Evolutionary conservation across 2,113 vertebrate genomes (phyloP), one percentile per base, ranked within the genome.

Genomic region (Tupaia tana): DNA sequence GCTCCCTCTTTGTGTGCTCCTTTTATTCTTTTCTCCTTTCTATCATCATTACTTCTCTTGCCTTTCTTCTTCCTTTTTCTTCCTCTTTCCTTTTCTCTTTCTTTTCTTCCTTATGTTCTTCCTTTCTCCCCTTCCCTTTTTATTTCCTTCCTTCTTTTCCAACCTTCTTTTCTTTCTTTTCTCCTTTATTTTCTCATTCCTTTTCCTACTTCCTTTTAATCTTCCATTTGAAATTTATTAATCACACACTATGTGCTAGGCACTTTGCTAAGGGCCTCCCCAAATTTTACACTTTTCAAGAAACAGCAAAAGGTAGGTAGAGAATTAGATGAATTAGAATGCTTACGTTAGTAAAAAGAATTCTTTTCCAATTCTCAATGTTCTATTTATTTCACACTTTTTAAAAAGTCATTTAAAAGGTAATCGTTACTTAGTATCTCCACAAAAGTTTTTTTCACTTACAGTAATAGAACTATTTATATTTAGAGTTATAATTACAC

Each of bases 391-490:
- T 83, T 85, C 24, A 79, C 6, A 52, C 16, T 86, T 75, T 90
- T 86, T 87, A 80, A 77, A 79, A 81, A 82, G 16, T 91, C 52
- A 78, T 73, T 89, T 70, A 86, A 83, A 85, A 80, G 29, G 9
- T 54, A 59, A 34, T 70, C 13, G 59, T 74, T 81, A 70, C 54
- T 92, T 85, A 64, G 20, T 31, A 58, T 85, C 59, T 52, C 11
- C 10, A 78, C 27, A 66, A 80, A 88, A 92, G 27, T 63, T 66
- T 94, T 94, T 91, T 59, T 29, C 5, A 84, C 52, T 83, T 96
- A 64, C 3, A 84, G 64, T 78, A 89, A 58, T 59, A 29, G 20
- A 85, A 58, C 14, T 85, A 29, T 79, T 93, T 97, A 52, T 89
- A 43, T 74, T 78, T 79, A 84, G 54, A 79, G 1, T 52, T 90